Base-by-base conservation (phyloP, 2,797 vertebrate genomes). In the Clangula hyemalis region DNA sequence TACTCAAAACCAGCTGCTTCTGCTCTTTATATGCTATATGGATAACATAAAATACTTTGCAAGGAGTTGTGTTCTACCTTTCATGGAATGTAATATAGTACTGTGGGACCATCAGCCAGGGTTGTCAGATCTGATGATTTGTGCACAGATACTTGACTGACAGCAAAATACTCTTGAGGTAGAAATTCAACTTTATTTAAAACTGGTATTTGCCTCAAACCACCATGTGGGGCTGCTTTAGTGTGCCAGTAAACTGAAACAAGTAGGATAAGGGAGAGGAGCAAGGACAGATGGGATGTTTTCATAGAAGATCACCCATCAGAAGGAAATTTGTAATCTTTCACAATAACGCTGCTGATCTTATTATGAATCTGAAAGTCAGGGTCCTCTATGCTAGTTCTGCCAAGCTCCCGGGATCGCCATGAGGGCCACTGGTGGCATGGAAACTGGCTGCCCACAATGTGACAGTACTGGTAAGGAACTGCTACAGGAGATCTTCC, bases 401-500 rank as follows among this genome's bases (percentile, higher is more conserved):
- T 30, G 12, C 22, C 8, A n/a, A 84, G 39, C 74, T 68, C 16
- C 8, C 60, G 41, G 54, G n/a, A 39, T 22, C 28, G 39, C n/a
- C 2, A 0, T 14, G 17, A 74, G 39, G 19, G 25, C 30, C 36
- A 16, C 38, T 54, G 38, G n/a, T 41, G 39, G 39, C n/a, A 36
- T 1, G 1, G 41, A 43, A 43, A 17, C 27, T 41, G 25, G 21
- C 11, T 62, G 36, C 13, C 43, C 62, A 34, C 19, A 28, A 24
- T 15, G 47, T 18, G 7, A 3, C 7, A 1, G 1, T 66, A 13
- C n/a, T 21, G 22, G 12, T 53, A 56, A 39, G 53, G 8, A 45
- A 28, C 8, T 0, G 0, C 57, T 39, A 39, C 19, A 13, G 2
- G 1, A 76, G 10, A 49, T 21, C 64, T 76, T 1, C 25, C 39